phyloP scores from a whole-genome alignment of 2,888 invertebrate genomes.

The Metellina segmentata region DNA sequence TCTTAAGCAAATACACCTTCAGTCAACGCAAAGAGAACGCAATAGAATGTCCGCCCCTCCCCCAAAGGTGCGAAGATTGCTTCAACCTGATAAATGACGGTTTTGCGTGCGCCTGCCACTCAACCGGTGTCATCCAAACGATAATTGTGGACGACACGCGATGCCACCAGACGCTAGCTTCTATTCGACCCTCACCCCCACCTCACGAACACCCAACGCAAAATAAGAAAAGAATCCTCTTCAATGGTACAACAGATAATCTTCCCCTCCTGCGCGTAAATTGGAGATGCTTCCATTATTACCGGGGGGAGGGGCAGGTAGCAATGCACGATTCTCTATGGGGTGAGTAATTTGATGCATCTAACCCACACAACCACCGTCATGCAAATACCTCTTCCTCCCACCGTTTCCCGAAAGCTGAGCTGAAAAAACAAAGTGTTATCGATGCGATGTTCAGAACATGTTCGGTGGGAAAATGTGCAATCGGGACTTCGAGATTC shows the following conservation, averaged over 20 bases:
- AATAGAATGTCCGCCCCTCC: too few relatives aligned
- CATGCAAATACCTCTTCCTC: too few relatives aligned
- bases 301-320: too few relatives aligned
- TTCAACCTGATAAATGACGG: slow-evolving; percentile 6
- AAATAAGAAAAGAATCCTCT: not conserved
- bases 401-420: too few relatives aligned
- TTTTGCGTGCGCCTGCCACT: slow-evolving; percentile 3
- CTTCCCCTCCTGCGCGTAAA: not conserved
- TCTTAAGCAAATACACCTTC: not conserved
- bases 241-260: not conserved
- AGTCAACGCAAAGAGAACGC: too few relatives aligned
- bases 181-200: not conserved
- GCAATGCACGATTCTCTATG: too few relatives aligned
- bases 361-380: too few relatives aligned
- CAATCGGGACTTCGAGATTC: too few relatives aligned
- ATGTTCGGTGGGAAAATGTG: too few relatives aligned
- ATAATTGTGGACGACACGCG: slow-evolving; percentile 15
- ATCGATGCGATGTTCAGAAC: too few relatives aligned
- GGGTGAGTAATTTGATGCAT: too few relatives aligned
- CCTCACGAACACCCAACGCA: not conserved
- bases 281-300: not conserved
- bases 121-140: slow-evolving; percentile 15
- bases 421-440: too few relatives aligned
- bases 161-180: not conserved
- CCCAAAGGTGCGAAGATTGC: not conserved